A percentile compares a stretch with the other conserved stretches of the same genome.
phyloP scores from a whole-genome alignment of 2,797 vertebrate genomes.

The Aphelocoma californica region DNA sequence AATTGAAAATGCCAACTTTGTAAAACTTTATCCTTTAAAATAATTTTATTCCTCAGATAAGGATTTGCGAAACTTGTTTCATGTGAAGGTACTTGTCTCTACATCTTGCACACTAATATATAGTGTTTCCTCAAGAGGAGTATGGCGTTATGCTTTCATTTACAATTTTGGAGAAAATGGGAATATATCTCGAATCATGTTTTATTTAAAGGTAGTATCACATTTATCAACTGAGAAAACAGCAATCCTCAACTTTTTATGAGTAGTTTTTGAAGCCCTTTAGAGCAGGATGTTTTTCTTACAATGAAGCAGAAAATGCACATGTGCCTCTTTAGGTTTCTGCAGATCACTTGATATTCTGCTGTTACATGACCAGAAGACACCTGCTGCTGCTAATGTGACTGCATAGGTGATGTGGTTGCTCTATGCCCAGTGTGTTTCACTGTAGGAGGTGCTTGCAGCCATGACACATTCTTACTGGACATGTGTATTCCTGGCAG shows the following conservation, averaged over 20 bases:
- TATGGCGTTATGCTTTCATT: rapidly evolving
- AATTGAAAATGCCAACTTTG: neutral
- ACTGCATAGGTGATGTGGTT: neutral
- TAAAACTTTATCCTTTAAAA: neutral
- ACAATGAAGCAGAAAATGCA: neutral
- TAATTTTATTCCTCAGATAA: neutral
- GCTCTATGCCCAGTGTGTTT: neutral
- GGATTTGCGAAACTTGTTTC: neutral
- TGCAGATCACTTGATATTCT: neutral
- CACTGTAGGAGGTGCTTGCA: neutral
- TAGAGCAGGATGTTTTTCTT: neutral
- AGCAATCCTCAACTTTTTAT: neutral
- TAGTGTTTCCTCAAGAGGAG: neutral
- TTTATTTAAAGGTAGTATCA: neutral
- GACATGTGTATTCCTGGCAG: neutral
- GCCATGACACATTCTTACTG: neutral
- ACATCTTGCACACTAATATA: neutral
- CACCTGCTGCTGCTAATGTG: neutral
- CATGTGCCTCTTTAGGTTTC: neutral
- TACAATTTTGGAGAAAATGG: neutral
- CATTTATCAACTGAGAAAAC: neutral
- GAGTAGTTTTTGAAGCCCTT: neutral
- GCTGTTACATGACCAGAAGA: neutral
- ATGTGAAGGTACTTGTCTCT: neutral
- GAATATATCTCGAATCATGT: neutral